These are phyloP conservation scores for Hoplias malabaricus DNA, from an alignment of 2,113 vertebrate genomes.

Conservation along the genomic window DNA sequence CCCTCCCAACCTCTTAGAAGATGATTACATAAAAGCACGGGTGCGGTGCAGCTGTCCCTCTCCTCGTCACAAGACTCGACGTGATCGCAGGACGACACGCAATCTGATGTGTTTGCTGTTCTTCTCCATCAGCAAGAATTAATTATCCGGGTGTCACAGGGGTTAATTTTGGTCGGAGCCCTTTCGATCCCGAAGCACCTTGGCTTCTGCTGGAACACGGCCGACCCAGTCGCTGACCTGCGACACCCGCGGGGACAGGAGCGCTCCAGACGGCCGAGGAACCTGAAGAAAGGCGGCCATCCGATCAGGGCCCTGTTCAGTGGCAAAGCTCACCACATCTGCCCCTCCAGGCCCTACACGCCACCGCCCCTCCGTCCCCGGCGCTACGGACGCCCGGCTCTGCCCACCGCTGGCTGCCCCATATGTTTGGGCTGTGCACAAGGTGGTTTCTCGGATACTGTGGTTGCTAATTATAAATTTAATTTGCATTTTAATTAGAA, in stretches of 20 bases:
- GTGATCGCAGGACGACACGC: slow-evolving; percentile 36
- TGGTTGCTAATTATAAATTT: slow-evolving; percentile 99
- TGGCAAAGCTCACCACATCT: slow-evolving; percentile 16
- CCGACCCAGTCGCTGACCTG: slow-evolving; percentile 85
- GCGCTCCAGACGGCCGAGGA: slow-evolving; percentile 66
- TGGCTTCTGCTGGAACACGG: slow-evolving; percentile 75
- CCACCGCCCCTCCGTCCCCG: slow-evolving; percentile 62
- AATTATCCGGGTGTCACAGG: slow-evolving; percentile 89
- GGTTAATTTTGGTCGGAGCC: slow-evolving; percentile 92
- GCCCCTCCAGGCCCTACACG: slow-evolving; percentile 50
- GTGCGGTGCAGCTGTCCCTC: neutral
- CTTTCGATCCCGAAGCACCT: slow-evolving; percentile 85
- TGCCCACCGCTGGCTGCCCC: slow-evolving; percentile 81
- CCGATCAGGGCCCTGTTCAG: slow-evolving; percentile 20
- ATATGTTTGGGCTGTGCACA: slow-evolving; percentile 94
- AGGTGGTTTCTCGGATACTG: slow-evolving; percentile 97
- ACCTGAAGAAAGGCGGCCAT: slow-evolving; percentile 22
- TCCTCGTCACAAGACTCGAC: neutral
- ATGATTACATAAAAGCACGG: neutral
- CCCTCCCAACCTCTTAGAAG: neutral
- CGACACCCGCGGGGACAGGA: slow-evolving; percentile 86
- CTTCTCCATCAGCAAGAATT: slow-evolving; percentile 86
- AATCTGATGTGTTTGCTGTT: slow-evolving; percentile 59
- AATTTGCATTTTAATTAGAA: slow-evolving; percentile 99
- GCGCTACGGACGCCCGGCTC: slow-evolving; percentile 64